Evolutionary conservation across 2,888 invertebrate species (phyloP).

Genomic region (Leucania comma): DNA sequence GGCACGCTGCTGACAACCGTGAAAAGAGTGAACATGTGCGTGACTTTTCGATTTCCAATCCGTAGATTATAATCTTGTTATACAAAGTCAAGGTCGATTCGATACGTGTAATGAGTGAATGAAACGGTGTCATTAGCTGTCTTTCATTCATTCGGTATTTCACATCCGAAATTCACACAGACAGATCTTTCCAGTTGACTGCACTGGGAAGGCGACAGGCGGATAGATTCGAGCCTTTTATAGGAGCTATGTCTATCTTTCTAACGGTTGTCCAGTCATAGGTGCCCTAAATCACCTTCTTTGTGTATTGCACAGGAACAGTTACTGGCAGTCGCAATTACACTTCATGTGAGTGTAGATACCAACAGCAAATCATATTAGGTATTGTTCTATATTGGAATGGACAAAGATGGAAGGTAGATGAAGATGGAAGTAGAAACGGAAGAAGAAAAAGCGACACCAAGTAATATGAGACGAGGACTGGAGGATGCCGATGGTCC

Average conservation of each 20-base stretch:
- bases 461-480: background rate
- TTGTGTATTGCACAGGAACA: conserved; percentile 58
- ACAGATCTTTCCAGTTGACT: conserved; percentile 45
- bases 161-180: conserved; percentile 38
- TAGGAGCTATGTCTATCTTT: conserved; percentile 70
- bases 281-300: conserved; percentile 76
- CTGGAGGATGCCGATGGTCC: background rate
- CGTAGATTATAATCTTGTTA: conserved; percentile 73
- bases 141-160: conserved; percentile 42
- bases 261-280: conserved; percentile 73
- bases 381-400: conserved; percentile 7
- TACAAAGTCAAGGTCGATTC: conserved; percentile 80
- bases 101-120: conserved; percentile 59
- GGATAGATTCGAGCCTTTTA: conserved; percentile 56
- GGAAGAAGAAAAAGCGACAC: background rate
- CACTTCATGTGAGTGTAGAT: conserved; percentile 22
- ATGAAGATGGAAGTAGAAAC: background rate
- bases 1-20: conserved; percentile 77
- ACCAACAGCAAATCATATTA: conserved; percentile 11
- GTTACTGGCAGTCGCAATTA: conserved; percentile 37
- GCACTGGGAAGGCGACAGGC: conserved; percentile 41
- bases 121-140: conserved; percentile 53
- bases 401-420: background rate
- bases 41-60: conserved; percentile 81
- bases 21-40: conserved; percentile 76